A percentile compares a stretch with the other conserved stretches of the same genome.
phyloP scores from a whole-genome alignment of 2,888 invertebrate genomes.

The Polydrusus cervinus region DNA sequence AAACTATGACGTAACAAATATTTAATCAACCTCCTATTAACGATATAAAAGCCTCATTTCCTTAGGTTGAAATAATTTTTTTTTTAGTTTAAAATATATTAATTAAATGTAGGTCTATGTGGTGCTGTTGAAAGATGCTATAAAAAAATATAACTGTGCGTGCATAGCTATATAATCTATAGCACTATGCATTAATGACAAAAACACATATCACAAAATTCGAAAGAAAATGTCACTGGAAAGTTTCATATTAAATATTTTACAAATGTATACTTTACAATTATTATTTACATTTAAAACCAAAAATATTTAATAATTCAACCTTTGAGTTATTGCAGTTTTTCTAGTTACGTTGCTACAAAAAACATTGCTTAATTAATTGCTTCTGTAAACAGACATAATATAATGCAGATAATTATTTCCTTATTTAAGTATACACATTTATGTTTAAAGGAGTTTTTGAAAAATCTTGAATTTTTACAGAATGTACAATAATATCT shows the following conservation, averaged over 20 bases:
- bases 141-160: too few species aligned
- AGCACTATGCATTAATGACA: too few species aligned
- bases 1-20: too few species aligned
- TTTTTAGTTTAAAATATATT: too few species aligned
- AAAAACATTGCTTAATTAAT: conserved; percentile 51
- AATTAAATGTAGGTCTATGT: too few species aligned
- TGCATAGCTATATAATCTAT: too few species aligned
- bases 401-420: conserved; percentile 7
- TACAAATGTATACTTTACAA: conserved; percentile 18
- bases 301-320: not conserved
- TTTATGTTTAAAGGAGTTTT: conserved; percentile 5
- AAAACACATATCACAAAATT: too few species aligned
- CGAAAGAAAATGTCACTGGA: not conserved
- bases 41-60: too few species aligned
- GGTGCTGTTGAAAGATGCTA: too few species aligned
- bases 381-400: conserved; percentile 35
- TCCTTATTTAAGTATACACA: conserved; percentile 3
- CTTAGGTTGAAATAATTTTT: too few species aligned
- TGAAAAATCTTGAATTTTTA: not conserved
- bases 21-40: too few species aligned
- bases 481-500: conserved; percentile 20
- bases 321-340: conserved; percentile 38
- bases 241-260: not conserved
- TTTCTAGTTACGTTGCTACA: conserved; percentile 21
- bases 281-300: too few species aligned